Base-by-base conservation (phyloP, 2,113 vertebrate species). In the Danionella cerebrum region DNA sequence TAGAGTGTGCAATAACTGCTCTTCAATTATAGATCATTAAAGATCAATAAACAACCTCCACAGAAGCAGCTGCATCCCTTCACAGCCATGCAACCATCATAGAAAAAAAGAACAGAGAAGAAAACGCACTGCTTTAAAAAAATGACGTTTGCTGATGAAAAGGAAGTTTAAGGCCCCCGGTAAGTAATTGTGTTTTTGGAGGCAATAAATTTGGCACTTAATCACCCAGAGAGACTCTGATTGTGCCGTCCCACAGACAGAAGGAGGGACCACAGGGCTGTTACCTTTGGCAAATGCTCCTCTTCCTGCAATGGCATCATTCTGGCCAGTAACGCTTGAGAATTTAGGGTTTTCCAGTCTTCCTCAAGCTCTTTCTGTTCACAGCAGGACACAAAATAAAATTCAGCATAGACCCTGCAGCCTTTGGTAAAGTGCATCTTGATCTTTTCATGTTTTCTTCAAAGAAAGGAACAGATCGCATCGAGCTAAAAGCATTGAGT, bases 51-150 rank as follows among this genome's bases (percentile, higher is more conserved):
- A 11, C 54, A 38, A 36, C 29, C 42, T 35, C 45, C 8, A 16
- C 33, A 54, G 2, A 65, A 70, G 74, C 82, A 86, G 85, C 86
- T 87, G 85, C 65, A 45, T 50, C 51, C 5, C 72, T 60, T 85
- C 85, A 85, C 50, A 69, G 53, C 62, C 29, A 76, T 76, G 87
- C 93, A 90, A 92, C 90, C 84, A 86, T 91, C 90, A 94, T 90
- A 85, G 84, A 90, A 83, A 47, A 60, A 60, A 83, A 87, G 84
- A 76, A 24, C 58, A 31, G 69, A 93, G 90, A 90, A 93, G 93
- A 92, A 91, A 86, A 93, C 92, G 93, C 89, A 90, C 73, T 38
- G 75, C 55, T 72, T 80, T 92, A 90, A 96, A 89, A n/a, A 91
- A 92, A 94, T 87, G 81, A 87, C 91, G 94, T 91, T 89, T 94